Base-by-base conservation (phyloP, 2,797 vertebrate genomes). In the Tokudaia tokunoshimensis region DNA sequence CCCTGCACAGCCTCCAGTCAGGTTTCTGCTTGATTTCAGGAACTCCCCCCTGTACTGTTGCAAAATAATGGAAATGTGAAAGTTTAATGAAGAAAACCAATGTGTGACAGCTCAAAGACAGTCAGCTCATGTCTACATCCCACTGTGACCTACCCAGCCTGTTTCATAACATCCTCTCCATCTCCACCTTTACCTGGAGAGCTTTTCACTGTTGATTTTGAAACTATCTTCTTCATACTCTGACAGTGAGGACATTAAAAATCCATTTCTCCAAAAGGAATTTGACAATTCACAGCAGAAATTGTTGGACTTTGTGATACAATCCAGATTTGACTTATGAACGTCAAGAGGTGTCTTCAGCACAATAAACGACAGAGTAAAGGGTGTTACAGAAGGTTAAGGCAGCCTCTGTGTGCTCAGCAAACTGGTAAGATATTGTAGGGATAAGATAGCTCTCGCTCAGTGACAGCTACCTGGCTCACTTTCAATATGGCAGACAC, bases 1-100 rank as follows among this genome's bases (percentile, higher is more conserved):
- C 44, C 87, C 26, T 59, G 7, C 6, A 86, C 6, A 37, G 74
- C 50, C 61, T 37, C 55, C 44, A n/a, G 89, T 95, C 93, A 95
- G 20, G 82, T 94, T 92, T 94, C 63, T 59, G 92, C 72, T 81
- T 6, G 82, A 95, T 72, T 78, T 29, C 80, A 84, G 91, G 83
- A 96, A 95, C 34, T 79, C 61, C 76, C 61, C 76, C 75, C 57
- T 76, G 20, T 78, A 75, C 24, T 67, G 4, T 72, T 92, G 37
- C 82, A 92, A 86, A 96, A 86, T 74, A 89, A 93, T 9, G 61
- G 61, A 79, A 94, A 95, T 5, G 2, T 52, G 80, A 83, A 65
- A 89, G 83, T 82, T 83, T 91, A 90, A 82, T 24, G 24, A 94
- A 78, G 74, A 94, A 93, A 76, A 67, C 47, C 63, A 94, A 76